Evolutionary conservation across 2,888 invertebrate species (phyloP).

Genomic region (Pseudanteris insignis): DNA sequence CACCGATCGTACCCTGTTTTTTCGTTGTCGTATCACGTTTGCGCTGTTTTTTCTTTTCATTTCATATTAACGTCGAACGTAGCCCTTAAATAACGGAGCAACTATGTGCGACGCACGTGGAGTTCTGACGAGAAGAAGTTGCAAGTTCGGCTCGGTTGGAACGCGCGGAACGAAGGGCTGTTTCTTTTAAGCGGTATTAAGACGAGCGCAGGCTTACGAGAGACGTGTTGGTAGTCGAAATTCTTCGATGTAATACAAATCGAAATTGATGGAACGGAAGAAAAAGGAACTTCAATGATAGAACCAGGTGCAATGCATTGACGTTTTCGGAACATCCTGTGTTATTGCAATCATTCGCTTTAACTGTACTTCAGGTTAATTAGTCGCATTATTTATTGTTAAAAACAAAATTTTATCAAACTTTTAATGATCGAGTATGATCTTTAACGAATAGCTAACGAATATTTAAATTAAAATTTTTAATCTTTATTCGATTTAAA

Average conservation of each 20-base stretch:
- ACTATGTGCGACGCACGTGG: conserved; percentile 35
- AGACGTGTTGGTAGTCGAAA: conserved; percentile 47
- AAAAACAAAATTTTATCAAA: no score
- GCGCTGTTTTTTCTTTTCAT: conserved; percentile 33
- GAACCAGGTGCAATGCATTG: conserved; percentile 40
- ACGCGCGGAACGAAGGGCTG: conserved; percentile 45
- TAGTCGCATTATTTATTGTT: conserved; percentile 1
- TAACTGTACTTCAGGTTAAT: conserved; percentile 34
- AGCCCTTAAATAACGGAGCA: conserved; percentile 45
- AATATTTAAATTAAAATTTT: no score
- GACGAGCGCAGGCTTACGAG: conserved; percentile 33
- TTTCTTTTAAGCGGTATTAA: conserved; percentile 49
- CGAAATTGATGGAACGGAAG: conserved; percentile 36
- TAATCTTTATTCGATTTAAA: no score
- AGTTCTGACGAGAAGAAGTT: conserved; percentile 44
- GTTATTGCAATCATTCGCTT: conserved; percentile 13
- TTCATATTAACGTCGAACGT: conserved; percentile 3
- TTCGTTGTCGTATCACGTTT: conserved; percentile 54
- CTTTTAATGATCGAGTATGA: no score
- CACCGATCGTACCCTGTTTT: no score
- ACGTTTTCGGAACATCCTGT: conserved; percentile 21
- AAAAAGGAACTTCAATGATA: conserved; percentile 31
- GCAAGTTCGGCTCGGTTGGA: conserved; percentile 50
- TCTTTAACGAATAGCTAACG: no score
- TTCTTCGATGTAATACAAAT: conserved; percentile 44